Evolutionary conservation across 2,888 invertebrate genomes (phyloP), one percentile per base, ranked within the genome.

Genomic region (Hirtodrosophila confusa): DNA sequence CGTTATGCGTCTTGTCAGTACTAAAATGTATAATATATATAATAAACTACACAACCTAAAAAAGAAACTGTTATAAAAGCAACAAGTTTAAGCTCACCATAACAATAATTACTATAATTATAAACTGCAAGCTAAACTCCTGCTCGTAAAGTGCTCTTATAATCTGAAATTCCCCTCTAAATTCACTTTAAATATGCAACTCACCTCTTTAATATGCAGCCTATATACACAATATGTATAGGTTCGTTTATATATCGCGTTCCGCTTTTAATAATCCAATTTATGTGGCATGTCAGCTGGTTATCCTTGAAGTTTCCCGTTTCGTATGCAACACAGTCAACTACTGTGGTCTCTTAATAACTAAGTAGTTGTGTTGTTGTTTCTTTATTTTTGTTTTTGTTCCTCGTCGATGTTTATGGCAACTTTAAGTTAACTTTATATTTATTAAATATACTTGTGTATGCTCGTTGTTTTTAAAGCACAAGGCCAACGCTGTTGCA

Each of bases 261-360:
- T 60, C 48, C 63, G 78, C 65, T 44, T 69, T 84, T 68, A 86
- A 65, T 84, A 88, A 78, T 88, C 86, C 84, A 83, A 88, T 84
- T 83, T 86, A 75, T 88, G 78, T 86, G 88, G 77, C 88, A 87
- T 82, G 78, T 73, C 88, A 83, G 84, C 86, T 83, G 86, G 88
- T 86, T 84, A 86, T 88, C 84, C 75, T 84, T 84, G 84, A 80
- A 72, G 67, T 78, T 61, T 75, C 71, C 74, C 51, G 71, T 74
- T 76, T 65, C 55, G 71, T 73, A 70, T 68, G 72, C 74, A 71
- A 60, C 56, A 56, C 70, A 36, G 62, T 49, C 33, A 35, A 12
- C 50, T 24, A 33, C 56, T 69, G 57, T 58, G 57, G 33, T 57
- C 61, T 44, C 44, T 65, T 70, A 57, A 41, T 40, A 61, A 44